Percentiles rank a stretch among this genome's conserved stretches.
Conservation (phyloP, 2,888 invertebrate species). For the Drosophila vallismaia region DNA sequence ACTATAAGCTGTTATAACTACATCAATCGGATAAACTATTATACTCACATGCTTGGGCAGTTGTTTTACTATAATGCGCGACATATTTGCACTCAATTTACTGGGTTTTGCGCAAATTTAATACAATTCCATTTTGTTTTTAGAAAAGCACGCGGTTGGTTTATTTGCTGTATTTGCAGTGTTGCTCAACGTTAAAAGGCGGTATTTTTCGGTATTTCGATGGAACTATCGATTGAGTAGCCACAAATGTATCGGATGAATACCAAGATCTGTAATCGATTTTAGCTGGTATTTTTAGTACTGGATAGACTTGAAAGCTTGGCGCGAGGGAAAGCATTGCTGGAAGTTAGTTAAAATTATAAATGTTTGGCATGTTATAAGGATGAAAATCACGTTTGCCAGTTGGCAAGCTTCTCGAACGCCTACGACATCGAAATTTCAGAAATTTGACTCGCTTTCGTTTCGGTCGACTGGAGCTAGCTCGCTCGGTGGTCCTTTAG, state of each 20-base stretch:
- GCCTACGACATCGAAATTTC: conserved; percentile 10
- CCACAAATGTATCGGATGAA: not conserved
- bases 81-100: conserved; percentile 81
- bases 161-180: conserved; percentile 6
- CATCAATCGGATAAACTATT: not conserved
- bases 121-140: conserved; percentile 65
- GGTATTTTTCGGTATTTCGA: not conserved
- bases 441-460: not conserved
- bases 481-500: conserved; percentile 2
- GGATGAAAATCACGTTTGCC: not conserved
- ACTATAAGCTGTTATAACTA: not conserved
- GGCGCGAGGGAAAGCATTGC: not conserved
- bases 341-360: not conserved
- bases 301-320: not conserved
- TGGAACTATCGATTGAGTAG: not conserved
- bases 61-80: conserved; percentile 95
- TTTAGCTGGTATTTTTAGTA: not conserved
- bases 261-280: not conserved
- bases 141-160: conserved; percentile 49
- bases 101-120: conserved; percentile 10
- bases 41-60: conserved; percentile 92
- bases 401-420: not conserved
- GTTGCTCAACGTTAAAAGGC: not conserved
- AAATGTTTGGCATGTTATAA: not conserved
- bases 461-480: not conserved